Percentiles rank a stretch among this genome's conserved stretches.
phyloP scores from a whole-genome alignment of 2,797 vertebrate genomes.

The Rhinichthys osculus region DNA sequence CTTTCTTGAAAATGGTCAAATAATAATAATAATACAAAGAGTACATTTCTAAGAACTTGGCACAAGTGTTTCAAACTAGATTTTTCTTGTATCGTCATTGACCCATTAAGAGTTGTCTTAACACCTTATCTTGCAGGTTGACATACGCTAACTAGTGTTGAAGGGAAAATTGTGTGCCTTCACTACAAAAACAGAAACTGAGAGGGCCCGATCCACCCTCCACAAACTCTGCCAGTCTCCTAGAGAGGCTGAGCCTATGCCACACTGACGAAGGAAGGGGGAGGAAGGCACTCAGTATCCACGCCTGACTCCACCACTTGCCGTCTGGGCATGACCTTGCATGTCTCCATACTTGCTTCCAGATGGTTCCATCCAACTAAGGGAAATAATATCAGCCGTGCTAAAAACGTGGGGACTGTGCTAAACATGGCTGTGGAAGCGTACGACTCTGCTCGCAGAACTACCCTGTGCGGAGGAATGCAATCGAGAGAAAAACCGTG shows the following conservation, averaged over 20 bases:
- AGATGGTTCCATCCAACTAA: conserved; percentile 50
- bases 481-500: conserved; percentile 57
- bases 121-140: background rate
- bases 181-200: background rate
- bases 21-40: background rate
- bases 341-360: conserved; percentile 53
- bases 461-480: conserved; percentile 28
- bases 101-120: background rate
- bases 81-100: background rate
- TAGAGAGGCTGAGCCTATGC: background rate
- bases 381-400: conserved; percentile 33
- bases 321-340: conserved; percentile 50
- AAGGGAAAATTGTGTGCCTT: background rate
- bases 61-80: background rate
- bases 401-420: conserved; percentile 32
- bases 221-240: conserved; percentile 22
- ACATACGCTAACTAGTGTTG: background rate
- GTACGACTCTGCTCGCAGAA: background rate
- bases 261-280: conserved; percentile 13
- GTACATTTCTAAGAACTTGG: background rate
- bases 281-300: conserved; percentile 7
- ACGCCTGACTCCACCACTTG: conserved; percentile 30
- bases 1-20: background rate
- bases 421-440: conserved; percentile 31
- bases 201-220: background rate